Evolutionary conservation across 2,797 vertebrate species (phyloP).

Genomic region (Moxostoma hubbsi): DNA sequence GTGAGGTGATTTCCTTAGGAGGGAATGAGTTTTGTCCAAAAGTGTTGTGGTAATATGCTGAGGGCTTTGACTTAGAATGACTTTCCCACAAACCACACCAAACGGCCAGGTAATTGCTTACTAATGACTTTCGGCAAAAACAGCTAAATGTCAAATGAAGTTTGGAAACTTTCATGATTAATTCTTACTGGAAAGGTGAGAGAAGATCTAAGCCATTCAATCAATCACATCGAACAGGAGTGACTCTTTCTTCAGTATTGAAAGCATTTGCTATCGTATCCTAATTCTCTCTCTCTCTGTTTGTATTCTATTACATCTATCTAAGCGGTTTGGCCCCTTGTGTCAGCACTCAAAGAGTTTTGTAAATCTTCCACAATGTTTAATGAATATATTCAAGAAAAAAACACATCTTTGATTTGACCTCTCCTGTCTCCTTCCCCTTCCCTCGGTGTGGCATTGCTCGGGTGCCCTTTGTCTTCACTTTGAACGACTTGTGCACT

Average conservation of each 20-base stretch:
- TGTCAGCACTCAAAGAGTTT: constrained; percentile 13
- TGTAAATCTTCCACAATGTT: constrained; percentile 23
- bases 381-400: constrained; percentile 23
- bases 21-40: constrained; percentile 68
- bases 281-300: neutral
- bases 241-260: constrained; percentile 44
- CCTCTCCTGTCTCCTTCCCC: constrained; percentile 9
- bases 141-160: constrained; percentile 28
- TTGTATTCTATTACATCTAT: constrained; percentile 41
- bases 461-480: constrained; percentile 34
- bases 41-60: constrained; percentile 68
- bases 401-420: constrained; percentile 3
- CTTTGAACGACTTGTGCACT: constrained; percentile 16
- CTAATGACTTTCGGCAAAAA: constrained; percentile 25
- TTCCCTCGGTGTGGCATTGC: neutral
- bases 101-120: constrained; percentile 48
- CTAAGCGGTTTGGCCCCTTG: constrained; percentile 20
- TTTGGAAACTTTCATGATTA: constrained; percentile 43
- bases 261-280: constrained; percentile 44
- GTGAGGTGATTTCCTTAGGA: constrained; percentile 62
- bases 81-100: constrained; percentile 66
- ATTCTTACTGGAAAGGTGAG: constrained; percentile 7
- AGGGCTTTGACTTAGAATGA: constrained; percentile 70
- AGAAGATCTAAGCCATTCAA: constrained; percentile 33
- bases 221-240: constrained; percentile 57